These are phyloP conservation scores for Sminthopsis crassicaudata DNA, from an alignment of 2,113 vertebrate genomes.

Conservation along the genomic window DNA sequence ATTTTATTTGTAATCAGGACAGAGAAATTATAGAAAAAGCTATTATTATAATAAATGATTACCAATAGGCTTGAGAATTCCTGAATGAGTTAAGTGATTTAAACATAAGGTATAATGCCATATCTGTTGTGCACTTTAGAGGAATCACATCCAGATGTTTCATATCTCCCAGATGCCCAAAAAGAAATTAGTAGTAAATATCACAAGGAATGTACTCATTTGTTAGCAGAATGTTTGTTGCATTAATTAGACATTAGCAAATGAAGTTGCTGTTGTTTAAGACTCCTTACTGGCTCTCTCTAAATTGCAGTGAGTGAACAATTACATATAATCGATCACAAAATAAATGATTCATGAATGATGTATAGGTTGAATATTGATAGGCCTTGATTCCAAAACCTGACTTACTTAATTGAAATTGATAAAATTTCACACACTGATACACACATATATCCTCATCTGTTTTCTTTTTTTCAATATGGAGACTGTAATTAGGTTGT, in stretches of 20 bases:
- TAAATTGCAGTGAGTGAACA: constrained; percentile 97
- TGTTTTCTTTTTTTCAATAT: constrained; percentile 92
- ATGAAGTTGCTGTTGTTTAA: constrained; percentile 94
- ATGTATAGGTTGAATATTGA: constrained; percentile 96
- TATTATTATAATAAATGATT: constrained; percentile 71
- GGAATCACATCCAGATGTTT: constrained; percentile 92
- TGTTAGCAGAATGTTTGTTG: constrained; percentile 94
- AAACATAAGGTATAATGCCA: constrained; percentile 82
- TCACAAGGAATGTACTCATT: constrained; percentile 92
- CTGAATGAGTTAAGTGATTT: constrained; percentile 81
- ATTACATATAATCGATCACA: constrained; percentile 98
- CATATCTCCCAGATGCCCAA: constrained; percentile 89
- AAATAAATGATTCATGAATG: constrained; percentile 99
- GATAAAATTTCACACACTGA: constrained; percentile 88
- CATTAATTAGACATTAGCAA: constrained; percentile 99
- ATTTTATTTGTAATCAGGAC: constrained; percentile 72
- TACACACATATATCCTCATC: constrained; percentile 91
- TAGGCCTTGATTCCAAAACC: constrained; percentile 91
- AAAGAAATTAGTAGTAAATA: constrained; percentile 87
- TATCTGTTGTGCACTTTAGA: constrained; percentile 84
- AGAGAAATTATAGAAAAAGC: constrained; percentile 56
- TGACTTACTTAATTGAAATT: constrained; percentile 95
- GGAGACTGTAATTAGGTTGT: constrained; percentile 93
- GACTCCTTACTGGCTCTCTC: constrained; percentile 93
- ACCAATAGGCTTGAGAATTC: constrained; percentile 74